A percentile compares a stretch with the other conserved stretches of the same genome.
These are phyloP conservation scores for Trachelus troglodyta DNA, from an alignment of 2,888 invertebrate genomes.

Conservation along the genomic window DNA sequence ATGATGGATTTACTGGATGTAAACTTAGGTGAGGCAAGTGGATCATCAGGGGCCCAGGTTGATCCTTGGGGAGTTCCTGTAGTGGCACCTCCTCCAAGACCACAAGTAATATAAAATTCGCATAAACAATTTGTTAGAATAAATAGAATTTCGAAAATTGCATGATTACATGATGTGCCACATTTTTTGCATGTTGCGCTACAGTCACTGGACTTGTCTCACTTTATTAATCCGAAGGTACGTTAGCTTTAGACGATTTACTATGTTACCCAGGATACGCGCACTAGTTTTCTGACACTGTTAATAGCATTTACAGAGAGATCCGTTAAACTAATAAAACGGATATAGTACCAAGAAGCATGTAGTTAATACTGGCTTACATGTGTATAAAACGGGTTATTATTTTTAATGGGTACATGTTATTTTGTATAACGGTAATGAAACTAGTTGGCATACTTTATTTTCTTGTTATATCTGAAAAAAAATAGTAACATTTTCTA, in stretches of 20 bases:
- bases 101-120: slow-evolving; percentile 67
- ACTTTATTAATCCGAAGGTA: slow-evolving; percentile 49
- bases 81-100: slow-evolving; percentile 69
- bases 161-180: slow-evolving; percentile 22
- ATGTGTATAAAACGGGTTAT: not conserved
- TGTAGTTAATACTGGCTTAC: not conserved
- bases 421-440: not conserved
- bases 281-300: not conserved
- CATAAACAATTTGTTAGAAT: not conserved
- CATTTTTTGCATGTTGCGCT: slow-evolving; percentile 30
- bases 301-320: not conserved
- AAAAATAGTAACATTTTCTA: not conserved
- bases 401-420: not conserved
- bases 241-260: slow-evolving; percentile 21
- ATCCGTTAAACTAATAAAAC: not conserved
- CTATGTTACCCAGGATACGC: not conserved
- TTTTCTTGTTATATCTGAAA: not conserved
- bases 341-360: not conserved
- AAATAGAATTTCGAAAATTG: not conserved
- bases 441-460: not conserved
- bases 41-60: slow-evolving; percentile 66
- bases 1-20: slow-evolving; percentile 88
- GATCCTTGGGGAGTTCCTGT: slow-evolving; percentile 83
- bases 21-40: slow-evolving; percentile 75
- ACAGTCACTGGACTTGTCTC: slow-evolving; percentile 60